These are phyloP conservation scores for Caenorhabditis virilis DNA, from an alignment of 2,888 invertebrate genomes.

Conservation along the genomic window DNA sequence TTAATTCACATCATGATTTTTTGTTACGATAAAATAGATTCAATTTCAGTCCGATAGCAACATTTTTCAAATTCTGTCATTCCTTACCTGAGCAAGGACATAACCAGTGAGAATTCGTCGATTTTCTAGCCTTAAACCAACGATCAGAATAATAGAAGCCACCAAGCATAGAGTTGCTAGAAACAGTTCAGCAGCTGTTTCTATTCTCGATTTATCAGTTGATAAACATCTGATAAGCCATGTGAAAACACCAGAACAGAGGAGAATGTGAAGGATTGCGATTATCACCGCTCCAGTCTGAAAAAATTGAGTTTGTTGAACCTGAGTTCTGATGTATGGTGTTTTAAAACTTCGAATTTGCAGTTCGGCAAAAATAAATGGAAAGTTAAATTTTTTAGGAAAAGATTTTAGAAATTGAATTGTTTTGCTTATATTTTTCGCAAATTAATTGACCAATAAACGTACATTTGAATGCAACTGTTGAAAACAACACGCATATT, in stretches of 20 bases:
- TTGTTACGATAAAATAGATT: too few relatives aligned
- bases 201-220: slow-evolving; percentile 37
- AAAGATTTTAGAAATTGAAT: too few relatives aligned
- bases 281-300: slow-evolving; percentile 50
- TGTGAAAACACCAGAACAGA: slow-evolving; percentile 36
- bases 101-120: slow-evolving; percentile 38
- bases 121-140: slow-evolving; percentile 39
- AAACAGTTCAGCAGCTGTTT: slow-evolving; percentile 34
- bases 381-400: too few relatives aligned
- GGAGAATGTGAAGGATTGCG: slow-evolving; percentile 40
- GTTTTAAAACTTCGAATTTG: too few relatives aligned
- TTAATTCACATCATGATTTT: too few relatives aligned
- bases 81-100: slow-evolving; percentile 44
- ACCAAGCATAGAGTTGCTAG: slow-evolving; percentile 36
- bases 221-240: slow-evolving; percentile 33
- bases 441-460: too few relatives aligned
- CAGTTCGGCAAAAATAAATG: too few relatives aligned
- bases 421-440: too few relatives aligned
- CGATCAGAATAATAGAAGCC: slow-evolving; percentile 38
- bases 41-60: not conserved
- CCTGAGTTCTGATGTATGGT: too few relatives aligned
- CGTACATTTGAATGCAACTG: slow-evolving; percentile 49
- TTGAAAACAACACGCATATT: slow-evolving; percentile 54
- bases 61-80: not conserved
- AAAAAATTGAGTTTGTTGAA: slow-evolving; percentile 17